phyloP scores from a whole-genome alignment of 2,797 vertebrate genomes.

The Pogonophryne albipinna region DNA sequence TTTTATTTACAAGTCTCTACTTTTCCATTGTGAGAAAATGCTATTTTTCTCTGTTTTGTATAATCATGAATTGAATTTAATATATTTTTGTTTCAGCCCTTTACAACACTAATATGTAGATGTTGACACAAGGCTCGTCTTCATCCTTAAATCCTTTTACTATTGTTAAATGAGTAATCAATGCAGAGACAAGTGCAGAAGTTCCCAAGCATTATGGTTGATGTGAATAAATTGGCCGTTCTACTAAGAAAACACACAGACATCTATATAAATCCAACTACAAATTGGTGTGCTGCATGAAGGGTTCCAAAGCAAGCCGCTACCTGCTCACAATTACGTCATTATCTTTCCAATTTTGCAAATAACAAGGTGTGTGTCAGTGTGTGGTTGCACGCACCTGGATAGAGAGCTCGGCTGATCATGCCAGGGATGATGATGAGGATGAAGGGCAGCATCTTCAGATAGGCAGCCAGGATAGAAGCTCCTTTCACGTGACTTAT shows the following conservation, averaged over 20 bases:
- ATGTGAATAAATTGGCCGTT: not conserved
- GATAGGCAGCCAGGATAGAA: slow-evolving; percentile 92
- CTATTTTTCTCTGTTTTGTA: not conserved
- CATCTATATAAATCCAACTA: not conserved
- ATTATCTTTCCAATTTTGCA: not conserved
- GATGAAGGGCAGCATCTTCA: slow-evolving; percentile 93
- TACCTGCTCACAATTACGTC: slow-evolving; percentile 37
- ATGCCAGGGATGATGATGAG: slow-evolving; percentile 94
- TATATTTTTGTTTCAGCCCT: not conserved
- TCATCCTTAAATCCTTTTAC: not conserved
- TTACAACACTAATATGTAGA: not conserved
- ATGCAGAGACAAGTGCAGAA: not conserved
- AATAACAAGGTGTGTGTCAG: slow-evolving; percentile 13
- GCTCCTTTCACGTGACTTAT: slow-evolving; percentile 92
- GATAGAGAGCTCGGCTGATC: slow-evolving; percentile 94
- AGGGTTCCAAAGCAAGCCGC: slow-evolving; percentile 37
- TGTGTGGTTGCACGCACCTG: slow-evolving; percentile 85
- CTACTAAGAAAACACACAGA: slow-evolving; percentile 20
- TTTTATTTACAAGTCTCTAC: not conserved
- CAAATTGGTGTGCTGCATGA: slow-evolving; percentile 44
- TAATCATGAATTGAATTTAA: not conserved
- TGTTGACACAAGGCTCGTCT: not conserved
- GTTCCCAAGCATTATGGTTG: slow-evolving; percentile 12
- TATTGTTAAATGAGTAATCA: not conserved
- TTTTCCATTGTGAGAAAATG: not conserved